Evolutionary conservation across 2,888 invertebrate species (phyloP), one percentile per base, ranked within the genome.

Genomic region (Tipula lateralis): DNA sequence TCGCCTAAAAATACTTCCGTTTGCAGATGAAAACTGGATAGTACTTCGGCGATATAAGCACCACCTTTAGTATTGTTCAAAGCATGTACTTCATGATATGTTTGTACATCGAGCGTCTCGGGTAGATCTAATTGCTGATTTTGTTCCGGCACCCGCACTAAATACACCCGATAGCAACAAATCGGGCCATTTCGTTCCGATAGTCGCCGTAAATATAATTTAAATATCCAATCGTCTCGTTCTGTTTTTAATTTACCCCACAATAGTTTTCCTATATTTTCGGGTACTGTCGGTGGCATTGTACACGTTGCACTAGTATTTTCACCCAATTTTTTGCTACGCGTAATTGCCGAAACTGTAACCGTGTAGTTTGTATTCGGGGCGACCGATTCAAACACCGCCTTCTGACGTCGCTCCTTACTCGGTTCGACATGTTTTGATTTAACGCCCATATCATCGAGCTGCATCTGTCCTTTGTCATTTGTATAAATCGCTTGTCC

Each of bases 321-420:
- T 86, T 93, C 93, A 0, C 97, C 97, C 84, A 94, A 93, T 84
- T 93, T 93, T 83, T 95, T 93, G 80, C 94, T 93, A 84, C 95
- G 92, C 0, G 96, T 96, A 87, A 96, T 93, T 0, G 94, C 96
- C 85, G 94, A 94, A 85, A 96, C 92, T 0, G 92, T 92, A 32
- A 96, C 94, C 13, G 95, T 95, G 89, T 96, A 96, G 89, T 95
- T 94, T 0, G 96, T 97, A 89, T 97, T 96, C 2, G 96, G 93
- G 84, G 94, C 93, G 36, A 96, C 92, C 83, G 94, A 93, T 87
- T 94, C 93, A 87, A 95, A 94, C 0, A 87, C 85, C 0, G 89
- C 88, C 85, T 88, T 89, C 84, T 91, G 91, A 19, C 92, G 91
- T 85, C 89, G 91, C 83, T 91, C 90, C 13, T 87, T 89, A 84